Base-by-base conservation (phyloP, 2,113 vertebrate species). In the Epinephelus lanceolatus region DNA sequence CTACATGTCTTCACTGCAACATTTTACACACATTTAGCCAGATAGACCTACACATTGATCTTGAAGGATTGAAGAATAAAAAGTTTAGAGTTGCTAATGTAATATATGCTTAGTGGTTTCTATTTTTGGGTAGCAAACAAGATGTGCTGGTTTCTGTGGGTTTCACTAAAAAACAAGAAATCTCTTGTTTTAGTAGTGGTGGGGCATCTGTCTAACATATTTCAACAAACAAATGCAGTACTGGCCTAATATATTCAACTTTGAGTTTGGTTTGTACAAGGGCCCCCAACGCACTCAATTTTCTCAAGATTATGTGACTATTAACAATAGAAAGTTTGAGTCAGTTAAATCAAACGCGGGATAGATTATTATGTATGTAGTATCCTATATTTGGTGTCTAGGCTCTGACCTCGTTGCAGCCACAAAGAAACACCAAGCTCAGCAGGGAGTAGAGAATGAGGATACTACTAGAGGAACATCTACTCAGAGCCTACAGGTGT, bases 81-180 rank as follows among this genome's bases (percentile, higher is more conserved):
- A 47, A 47, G 25, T 13, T 71, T 19, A 37, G 33, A 45, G 33
- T 17, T 42, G 37, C 68, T 45, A 27, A 45, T 72, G 23, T 59
- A 18, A 72, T 40, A 52, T 47, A 8, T 60, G 37, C 49, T 61
- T 62, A 74, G 25, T 61, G 17, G n/a, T 30, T 6, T 73, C 55
- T 73, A 73, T 60, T 74, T 51, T 18, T 30, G 30, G 42, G 56
- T 6, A 49, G 23, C 18, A 72, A 57, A 57, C 42, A 12, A 71
- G 12, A 42, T 42, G 53, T 42, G 51, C 15, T 72, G 53, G 21
- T 72, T 55, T 56, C 21, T 59, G n/a, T 72, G 70, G 37, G 21
- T 15, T 25, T 25, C 23, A 59, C n/a, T 27, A 27, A 27, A 4
- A 18, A 45, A 71, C n/a, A 27, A 47, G 23, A 6, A 15, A 42